Evolutionary conservation across 2,888 invertebrate genomes (phyloP), one percentile per base, ranked within the genome.

Genomic region (Eudemis profundana): DNA sequence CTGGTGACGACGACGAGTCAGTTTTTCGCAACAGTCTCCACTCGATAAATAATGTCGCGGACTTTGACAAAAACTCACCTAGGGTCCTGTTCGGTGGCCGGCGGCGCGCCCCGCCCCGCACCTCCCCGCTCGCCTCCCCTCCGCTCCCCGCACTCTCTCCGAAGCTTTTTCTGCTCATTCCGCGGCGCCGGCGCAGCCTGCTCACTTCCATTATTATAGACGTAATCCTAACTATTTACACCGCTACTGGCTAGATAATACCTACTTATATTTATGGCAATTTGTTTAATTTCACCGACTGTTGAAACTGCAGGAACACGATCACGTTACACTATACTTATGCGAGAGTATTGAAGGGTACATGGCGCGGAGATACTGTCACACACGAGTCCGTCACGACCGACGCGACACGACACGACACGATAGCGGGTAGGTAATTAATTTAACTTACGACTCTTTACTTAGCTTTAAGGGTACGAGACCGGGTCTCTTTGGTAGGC

Each of bases 401-500:
- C 67, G 63, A 59, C 56, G 17, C 62, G 53, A 42, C 61, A 21
- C 61, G 63, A 56, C 59, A 40, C 64, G 65, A 65, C 65, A 60
- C 64, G 75, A 74, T 61, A 70, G 76, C 77, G 83, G 86, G 83
- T 83, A 79, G 85, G 80, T 85, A 82, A 85, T 87, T 85, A 85
- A 82, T 87, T 82, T 85, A 89, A 89, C 86, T 89, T 89, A 89
- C 86, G 85, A 89, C 87, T 87, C 86, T 86, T 86, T 86, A 90
- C 90, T 91, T 91, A 91, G 86, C 84, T 87, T 89, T 90, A 90
- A 87, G 87, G 88, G 91, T 92, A 92, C 90, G 93, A 93, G 93
- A 93, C 93, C 92, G 92, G 84, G 92, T 92, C 92, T 93, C 93
- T 93, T 93, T 93, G 93, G 93, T 93, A 93, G 92, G 90, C 89